Evolutionary conservation across 2,113 vertebrate genomes (phyloP), one percentile per base, ranked within the genome.

Genomic region (Catharus bicknelli): DNA sequence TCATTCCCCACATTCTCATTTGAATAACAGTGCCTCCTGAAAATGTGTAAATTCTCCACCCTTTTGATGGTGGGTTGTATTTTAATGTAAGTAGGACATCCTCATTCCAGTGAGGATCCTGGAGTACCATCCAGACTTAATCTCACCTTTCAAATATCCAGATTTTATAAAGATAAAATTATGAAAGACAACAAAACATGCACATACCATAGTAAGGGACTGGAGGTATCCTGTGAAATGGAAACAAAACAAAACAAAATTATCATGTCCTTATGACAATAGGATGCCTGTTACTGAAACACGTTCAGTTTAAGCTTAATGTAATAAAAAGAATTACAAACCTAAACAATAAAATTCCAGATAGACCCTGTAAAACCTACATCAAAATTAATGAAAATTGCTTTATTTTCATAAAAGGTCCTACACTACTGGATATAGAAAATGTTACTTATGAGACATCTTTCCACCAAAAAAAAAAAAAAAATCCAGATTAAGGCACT

Each of bases 31-130:
- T 17, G 25, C 16, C 47, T 70, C 16, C 57, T 59, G 34, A 85
- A 87, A 85, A 55, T 22, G 6, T 1, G 0, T 22, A 42, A 38
- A 57, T 36, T 63, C 2, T 0, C 26, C 30, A 59, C 38, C 7
- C 15, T 59, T 88, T 75, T 47, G 83, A 38, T 22, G 15, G 8
- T 16, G 7, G 3, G 16, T 16, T 59, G 8, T 29, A 21, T 79
- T 75, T 73, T 64, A 63, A 54, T 47, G 17, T 11, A 22, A 47
- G 18, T 42, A 67, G 34, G 20, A 70, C n/a, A 68, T 40, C 15
- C 30, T 45, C 18, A 55, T 85, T 78, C 30, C 27, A 75, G 11
- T 62, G 34, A 70, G 43, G 51, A 63, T n/a, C 11, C 36, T 66
- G 17, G 36, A 73, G 59, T 78, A 55, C 22, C 43, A 36, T 48